Evolutionary conservation across 2,797 vertebrate species (phyloP).

Genomic region (Trematomus bernacchii): DNA sequence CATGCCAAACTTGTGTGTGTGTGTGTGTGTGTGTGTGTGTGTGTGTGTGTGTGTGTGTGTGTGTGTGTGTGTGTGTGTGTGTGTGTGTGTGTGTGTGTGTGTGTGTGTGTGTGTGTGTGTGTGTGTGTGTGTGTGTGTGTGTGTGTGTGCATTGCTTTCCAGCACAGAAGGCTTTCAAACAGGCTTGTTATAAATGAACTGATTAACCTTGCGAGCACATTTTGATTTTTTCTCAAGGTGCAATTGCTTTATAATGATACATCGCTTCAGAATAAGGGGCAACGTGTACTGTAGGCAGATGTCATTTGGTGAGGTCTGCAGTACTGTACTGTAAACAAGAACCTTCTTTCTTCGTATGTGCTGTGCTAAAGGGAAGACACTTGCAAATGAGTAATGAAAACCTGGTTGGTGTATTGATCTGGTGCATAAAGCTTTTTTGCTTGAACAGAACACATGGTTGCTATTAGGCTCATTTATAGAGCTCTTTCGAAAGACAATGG

Average conservation of each 20-base stretch:
- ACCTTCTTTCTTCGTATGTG: conserved; percentile 11
- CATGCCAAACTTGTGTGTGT: conserved; percentile 60
- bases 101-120: conserved; percentile 21
- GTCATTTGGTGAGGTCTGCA: conserved; percentile 39
- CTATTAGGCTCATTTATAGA: conserved; percentile 18
- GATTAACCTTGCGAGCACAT: conserved; percentile 77
- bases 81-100: conserved; percentile 30
- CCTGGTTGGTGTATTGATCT: conserved; percentile 58
- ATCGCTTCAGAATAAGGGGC: conserved; percentile 28
- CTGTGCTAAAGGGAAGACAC: conserved; percentile 16
- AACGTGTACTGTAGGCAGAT: conserved; percentile 7
- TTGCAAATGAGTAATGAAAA: conserved; percentile 42
- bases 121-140: conserved; percentile 18
- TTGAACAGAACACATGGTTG: conserved; percentile 23
- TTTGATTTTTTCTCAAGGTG: conserved; percentile 70
- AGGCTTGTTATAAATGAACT: conserved; percentile 73
- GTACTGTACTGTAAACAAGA: background rate
- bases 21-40: conserved; percentile 19
- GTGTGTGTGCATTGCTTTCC: conserved; percentile 23
- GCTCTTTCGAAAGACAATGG: conserved; percentile 6
- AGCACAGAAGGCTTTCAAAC: conserved; percentile 52
- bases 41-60: conserved; percentile 7
- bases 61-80: conserved; percentile 21
- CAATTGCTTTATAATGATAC: conserved; percentile 65
- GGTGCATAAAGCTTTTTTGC: conserved; percentile 31